Evolutionary conservation across 2,797 vertebrate species (phyloP).

Genomic region (Myripristis jacobus): DNA sequence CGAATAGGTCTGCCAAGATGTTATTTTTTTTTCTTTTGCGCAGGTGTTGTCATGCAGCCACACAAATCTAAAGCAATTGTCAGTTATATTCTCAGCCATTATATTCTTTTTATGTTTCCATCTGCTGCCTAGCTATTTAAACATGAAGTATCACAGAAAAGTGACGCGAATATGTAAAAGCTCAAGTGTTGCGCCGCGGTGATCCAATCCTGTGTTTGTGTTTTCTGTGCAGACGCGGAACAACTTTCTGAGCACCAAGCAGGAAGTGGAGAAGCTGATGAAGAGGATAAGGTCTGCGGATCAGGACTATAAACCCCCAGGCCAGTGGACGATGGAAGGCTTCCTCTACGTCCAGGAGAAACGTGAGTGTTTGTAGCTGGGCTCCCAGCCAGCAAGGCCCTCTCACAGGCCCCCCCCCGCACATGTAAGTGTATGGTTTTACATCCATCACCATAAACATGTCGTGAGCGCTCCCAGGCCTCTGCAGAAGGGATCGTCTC

Average conservation of each 20-base stretch:
- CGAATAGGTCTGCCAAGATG: constrained; percentile 4
- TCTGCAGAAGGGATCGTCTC: constrained; percentile 59
- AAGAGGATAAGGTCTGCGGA: constrained; percentile 94
- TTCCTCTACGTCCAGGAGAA: constrained; percentile 98
- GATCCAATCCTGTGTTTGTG: not conserved
- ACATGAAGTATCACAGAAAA: not conserved
- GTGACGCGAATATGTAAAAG: not conserved
- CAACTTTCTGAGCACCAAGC: constrained; percentile 98
- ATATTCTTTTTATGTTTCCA: not conserved
- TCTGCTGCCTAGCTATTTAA: not conserved
- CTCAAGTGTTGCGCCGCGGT: not conserved
- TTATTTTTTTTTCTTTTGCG: constrained; percentile 7
- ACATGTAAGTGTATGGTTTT: constrained; percentile 54
- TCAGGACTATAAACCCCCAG: constrained; percentile 94
- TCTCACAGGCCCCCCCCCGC: constrained; percentile 1
- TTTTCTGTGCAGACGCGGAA: constrained; percentile 89
- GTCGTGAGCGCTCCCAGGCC: constrained; percentile 66
- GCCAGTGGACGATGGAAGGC: constrained; percentile 98
- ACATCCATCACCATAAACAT: constrained; percentile 76
- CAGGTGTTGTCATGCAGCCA: not conserved
- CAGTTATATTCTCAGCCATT: not conserved
- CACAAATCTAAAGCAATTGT: not conserved
- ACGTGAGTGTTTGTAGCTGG: constrained; percentile 85
- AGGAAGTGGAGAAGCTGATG: constrained; percentile 98
- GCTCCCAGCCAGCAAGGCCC: constrained; percentile 19